Evolutionary conservation across 2,888 invertebrate species (phyloP).

Genomic region (Nomada ferruginata): DNA sequence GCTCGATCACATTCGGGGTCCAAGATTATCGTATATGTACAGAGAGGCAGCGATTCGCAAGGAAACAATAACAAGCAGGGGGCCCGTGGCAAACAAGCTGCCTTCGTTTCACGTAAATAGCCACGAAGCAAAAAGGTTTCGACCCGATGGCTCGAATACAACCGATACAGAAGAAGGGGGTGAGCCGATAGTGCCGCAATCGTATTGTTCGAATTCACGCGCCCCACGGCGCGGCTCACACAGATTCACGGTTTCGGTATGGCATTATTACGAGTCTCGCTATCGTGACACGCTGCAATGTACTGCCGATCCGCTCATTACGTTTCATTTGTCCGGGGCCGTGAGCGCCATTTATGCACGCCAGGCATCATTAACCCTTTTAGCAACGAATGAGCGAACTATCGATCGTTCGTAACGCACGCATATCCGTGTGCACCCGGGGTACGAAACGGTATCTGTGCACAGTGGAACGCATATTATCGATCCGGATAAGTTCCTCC

Average conservation of each 20-base stretch:
- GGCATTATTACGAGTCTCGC: conserved; percentile 57
- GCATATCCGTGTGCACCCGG: conserved; percentile 26
- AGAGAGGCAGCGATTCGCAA: neutral
- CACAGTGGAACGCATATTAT: conserved; percentile 16
- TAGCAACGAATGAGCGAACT: conserved; percentile 67
- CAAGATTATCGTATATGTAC: neutral
- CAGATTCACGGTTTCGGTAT: conserved; percentile 30
- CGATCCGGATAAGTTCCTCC: conserved; percentile 8
- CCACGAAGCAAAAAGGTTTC: conserved; percentile 17
- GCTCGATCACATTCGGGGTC: neutral
- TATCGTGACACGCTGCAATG: conserved; percentile 61
- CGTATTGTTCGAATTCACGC: conserved; percentile 70
- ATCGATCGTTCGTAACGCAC: conserved; percentile 64
- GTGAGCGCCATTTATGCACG: conserved; percentile 71
- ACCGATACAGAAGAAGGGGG: neutral
- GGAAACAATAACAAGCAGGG: neutral
- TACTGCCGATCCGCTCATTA: conserved; percentile 69
- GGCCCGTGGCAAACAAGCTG: neutral
- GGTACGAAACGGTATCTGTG: conserved; percentile 17
- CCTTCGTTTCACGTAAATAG: conserved; percentile 21
- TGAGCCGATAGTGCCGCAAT: conserved; percentile 50
- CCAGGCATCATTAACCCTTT: conserved; percentile 74
- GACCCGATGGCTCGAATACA: conserved; percentile 24
- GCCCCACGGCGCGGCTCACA: conserved; percentile 40
- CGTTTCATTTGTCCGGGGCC: conserved; percentile 70